Conservation (phyloP, 2,888 invertebrate genomes). For the Oegoconia quadripuncta region DNA sequence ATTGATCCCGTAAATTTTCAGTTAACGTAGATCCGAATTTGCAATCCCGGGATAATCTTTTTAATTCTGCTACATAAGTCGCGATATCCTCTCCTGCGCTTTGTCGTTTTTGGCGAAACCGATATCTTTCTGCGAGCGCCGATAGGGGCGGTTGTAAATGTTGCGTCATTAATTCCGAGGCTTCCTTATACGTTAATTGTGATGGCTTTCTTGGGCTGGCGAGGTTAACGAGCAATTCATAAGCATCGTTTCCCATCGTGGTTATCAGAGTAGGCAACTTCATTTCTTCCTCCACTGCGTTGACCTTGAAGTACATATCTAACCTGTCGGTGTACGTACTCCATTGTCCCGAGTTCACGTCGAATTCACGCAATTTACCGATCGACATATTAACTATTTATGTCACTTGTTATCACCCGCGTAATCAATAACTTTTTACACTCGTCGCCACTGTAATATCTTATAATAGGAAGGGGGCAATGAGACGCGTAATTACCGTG, state of each 20-base stretch:
- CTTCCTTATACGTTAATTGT: constrained; percentile 2
- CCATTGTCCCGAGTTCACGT: neutral
- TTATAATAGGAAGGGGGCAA: too few relatives aligned
- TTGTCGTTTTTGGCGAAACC: constrained; percentile 12
- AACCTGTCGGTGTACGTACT: neutral
- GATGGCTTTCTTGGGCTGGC: constrained; percentile 8
- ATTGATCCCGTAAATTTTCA: constrained; percentile 11
- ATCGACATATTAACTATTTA: too few relatives aligned
- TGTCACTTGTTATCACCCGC: too few relatives aligned
- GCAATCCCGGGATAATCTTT: constrained; percentile 3
- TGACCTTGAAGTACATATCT: constrained; percentile 1
- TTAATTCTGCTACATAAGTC: constrained; percentile 9
- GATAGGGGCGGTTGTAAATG: constrained; percentile 14
- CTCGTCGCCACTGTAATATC: too few relatives aligned
- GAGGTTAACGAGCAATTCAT: constrained; percentile 5
- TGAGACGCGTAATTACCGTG: too few relatives aligned
- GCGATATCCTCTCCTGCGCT: constrained; percentile 3
- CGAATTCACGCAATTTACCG: neutral
- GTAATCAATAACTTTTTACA: too few relatives aligned
- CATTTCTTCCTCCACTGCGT: neutral
- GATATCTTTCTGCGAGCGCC: constrained; percentile 9
- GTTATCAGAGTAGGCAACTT: constrained; percentile 4
- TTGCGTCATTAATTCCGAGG: constrained; percentile 1
- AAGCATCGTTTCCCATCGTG: neutral
- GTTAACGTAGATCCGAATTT: constrained; percentile 1